Evolutionary conservation across 2,797 vertebrate genomes (phyloP).

Genomic region (Acipenser oxyrinchus): DNA sequence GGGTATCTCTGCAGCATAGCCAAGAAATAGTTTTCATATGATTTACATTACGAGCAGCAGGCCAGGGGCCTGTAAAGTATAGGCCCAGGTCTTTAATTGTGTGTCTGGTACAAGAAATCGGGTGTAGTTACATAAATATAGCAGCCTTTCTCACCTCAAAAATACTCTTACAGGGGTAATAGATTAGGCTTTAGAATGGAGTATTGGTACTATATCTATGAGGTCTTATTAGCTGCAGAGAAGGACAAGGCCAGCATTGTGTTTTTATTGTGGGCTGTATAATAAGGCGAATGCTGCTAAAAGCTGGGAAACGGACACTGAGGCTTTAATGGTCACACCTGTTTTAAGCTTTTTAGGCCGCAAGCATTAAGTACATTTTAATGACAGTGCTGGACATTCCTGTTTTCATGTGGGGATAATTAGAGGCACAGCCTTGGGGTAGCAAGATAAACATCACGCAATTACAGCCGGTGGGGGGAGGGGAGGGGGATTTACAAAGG

Average conservation of each 20-base stretch:
- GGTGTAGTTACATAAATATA: no score
- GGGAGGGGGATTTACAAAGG: not conserved
- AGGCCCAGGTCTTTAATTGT: no score
- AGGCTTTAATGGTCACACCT: constrained; percentile 39
- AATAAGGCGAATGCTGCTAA: constrained; percentile 16
- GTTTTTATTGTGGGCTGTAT: constrained; percentile 2
- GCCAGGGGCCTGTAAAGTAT: no score
- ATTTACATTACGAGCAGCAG: no score
- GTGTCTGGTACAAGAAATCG: no score
- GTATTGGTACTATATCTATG: no score
- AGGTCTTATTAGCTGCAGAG: no score
- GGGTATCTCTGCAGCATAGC: no score
- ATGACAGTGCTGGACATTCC: constrained; percentile 46
- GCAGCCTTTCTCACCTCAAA: no score
- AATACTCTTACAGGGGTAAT: no score
- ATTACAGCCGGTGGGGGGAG: constrained; percentile 33
- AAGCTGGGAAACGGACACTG: constrained; percentile 10
- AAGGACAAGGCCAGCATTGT: not conserved
- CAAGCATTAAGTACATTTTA: constrained; percentile 39
- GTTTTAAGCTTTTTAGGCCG: constrained; percentile 32
- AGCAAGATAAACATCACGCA: constrained; percentile 41
- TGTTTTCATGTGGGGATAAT: constrained; percentile 46
- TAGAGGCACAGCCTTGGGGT: constrained; percentile 39
- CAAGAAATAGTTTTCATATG: no score
- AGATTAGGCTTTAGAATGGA: no score